Percentiles rank a stretch among this genome's conserved stretches.
Conservation (phyloP, 2,888 invertebrate genomes). For the Stramonita haemastoma region DNA sequence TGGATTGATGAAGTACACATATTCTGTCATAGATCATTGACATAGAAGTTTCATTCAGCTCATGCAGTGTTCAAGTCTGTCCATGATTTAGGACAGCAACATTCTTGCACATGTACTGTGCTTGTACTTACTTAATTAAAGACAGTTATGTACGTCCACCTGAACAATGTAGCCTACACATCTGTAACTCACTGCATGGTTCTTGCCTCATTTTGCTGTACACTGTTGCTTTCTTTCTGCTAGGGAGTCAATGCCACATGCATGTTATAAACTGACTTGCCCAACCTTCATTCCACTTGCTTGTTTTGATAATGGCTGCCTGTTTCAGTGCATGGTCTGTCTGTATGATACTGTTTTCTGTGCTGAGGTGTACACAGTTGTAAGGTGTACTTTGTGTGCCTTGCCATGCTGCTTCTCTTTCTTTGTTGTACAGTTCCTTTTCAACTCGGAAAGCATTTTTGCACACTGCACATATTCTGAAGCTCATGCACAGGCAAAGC, state of each 20-base stretch:
- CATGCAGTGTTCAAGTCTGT: too few relatives aligned
- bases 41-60: too few relatives aligned
- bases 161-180: too few relatives aligned
- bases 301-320: not conserved
- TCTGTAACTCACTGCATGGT: too few relatives aligned
- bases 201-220: not conserved
- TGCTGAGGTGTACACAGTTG: not conserved
- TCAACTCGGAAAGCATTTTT: not conserved
- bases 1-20: too few relatives aligned
- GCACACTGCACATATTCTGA: too few relatives aligned
- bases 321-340: not conserved
- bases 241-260: not conserved
- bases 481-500: not conserved
- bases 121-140: too few relatives aligned
- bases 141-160: too few relatives aligned
- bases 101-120: too few relatives aligned
- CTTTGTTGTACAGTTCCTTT: slow-evolving; percentile 3
- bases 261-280: not conserved
- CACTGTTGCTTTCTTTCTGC: not conserved
- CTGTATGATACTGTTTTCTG: not conserved
- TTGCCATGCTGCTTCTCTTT: not conserved
- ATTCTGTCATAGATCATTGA: too few relatives aligned
- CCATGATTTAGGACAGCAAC: too few relatives aligned
- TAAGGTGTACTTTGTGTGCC: slow-evolving; percentile 11
- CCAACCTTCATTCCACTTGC: not conserved